Percentiles rank a stretch among this genome's conserved stretches.
phyloP scores from a whole-genome alignment of 2,113 vertebrate genomes.

The Hucho hucho region DNA sequence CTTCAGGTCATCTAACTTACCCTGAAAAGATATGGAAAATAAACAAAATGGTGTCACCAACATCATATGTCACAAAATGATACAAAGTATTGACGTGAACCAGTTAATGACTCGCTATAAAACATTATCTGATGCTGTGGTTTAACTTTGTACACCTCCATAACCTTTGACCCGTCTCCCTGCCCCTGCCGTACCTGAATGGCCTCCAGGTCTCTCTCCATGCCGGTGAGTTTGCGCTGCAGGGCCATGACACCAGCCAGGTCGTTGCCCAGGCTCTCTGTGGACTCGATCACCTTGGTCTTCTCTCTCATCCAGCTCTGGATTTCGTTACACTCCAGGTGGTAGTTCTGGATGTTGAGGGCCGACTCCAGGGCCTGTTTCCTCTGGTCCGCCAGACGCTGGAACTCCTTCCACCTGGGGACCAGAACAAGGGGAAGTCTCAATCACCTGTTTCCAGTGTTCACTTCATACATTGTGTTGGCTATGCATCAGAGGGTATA shows the following conservation, averaged over 20 bases:
- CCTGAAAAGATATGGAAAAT: slow-evolving; percentile 47
- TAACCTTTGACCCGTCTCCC: background rate
- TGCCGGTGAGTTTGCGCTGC: slow-evolving; percentile 89
- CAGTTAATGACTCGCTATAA: background rate
- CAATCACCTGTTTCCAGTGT: background rate
- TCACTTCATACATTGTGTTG: background rate
- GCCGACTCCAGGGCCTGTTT: slow-evolving; percentile 85
- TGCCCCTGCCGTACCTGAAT: slow-evolving; percentile 73
- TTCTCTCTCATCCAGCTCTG: slow-evolving; percentile 95
- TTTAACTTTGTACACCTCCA: background rate
- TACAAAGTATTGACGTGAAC: background rate
- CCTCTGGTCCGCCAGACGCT: slow-evolving; percentile 81
- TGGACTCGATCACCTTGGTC: slow-evolving; percentile 93
- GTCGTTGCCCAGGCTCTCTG: slow-evolving; percentile 88
- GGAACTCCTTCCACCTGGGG: slow-evolving; percentile 87
- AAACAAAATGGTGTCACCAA: background rate
- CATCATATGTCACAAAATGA: background rate
- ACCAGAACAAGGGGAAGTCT: background rate
- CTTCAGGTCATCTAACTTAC: slow-evolving; percentile 82
- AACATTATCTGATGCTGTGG: background rate
- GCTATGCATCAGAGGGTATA: too few relatives aligned
- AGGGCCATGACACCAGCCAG: slow-evolving; percentile 88
- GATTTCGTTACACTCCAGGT: slow-evolving; percentile 92
- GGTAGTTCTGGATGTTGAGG: slow-evolving; percentile 92
- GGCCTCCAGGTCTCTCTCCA: slow-evolving; percentile 90